These are phyloP conservation scores for Epizoanthus illoricatus DNA, from an alignment of 92 coral and sea anemone genomes.

Conservation along the genomic window DNA sequence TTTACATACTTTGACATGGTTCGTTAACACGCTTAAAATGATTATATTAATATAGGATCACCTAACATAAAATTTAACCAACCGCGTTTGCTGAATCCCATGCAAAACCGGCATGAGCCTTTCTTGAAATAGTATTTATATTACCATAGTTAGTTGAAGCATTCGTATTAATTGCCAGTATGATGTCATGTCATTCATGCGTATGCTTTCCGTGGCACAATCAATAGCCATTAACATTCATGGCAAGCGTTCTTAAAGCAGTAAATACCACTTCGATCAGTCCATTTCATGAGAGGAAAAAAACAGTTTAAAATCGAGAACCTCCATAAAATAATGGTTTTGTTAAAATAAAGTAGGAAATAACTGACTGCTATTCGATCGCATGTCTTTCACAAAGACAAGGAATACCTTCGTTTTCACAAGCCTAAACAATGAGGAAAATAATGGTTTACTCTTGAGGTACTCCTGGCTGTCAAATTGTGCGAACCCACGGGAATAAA, in stretches of 20 bases:
- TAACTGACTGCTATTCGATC: background rate
- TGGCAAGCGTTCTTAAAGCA: conserved; percentile 5
- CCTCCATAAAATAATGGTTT: background rate
- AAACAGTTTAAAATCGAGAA: background rate
- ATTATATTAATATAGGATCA: background rate
- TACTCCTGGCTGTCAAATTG: too few species aligned
- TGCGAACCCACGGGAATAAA: too few species aligned
- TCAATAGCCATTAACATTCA: background rate
- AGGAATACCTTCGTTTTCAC: background rate
- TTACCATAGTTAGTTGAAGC: background rate
- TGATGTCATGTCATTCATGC: conserved; percentile 13
- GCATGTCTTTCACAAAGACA: conserved; percentile 3
- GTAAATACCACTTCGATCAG: background rate
- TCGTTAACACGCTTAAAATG: background rate
- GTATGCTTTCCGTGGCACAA: background rate
- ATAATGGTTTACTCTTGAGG: too few species aligned
- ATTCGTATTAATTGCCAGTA: background rate
- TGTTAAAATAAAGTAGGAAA: background rate
- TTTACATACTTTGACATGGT: conserved; percentile 2
- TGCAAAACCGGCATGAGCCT: background rate
- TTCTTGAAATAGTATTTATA: background rate
- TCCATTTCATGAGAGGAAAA: background rate
- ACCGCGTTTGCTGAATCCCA: background rate
- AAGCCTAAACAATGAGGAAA: too few species aligned
- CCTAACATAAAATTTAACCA: background rate